Conservation (phyloP, 2,113 vertebrate genomes). For the Xyrauchen texanus region DNA sequence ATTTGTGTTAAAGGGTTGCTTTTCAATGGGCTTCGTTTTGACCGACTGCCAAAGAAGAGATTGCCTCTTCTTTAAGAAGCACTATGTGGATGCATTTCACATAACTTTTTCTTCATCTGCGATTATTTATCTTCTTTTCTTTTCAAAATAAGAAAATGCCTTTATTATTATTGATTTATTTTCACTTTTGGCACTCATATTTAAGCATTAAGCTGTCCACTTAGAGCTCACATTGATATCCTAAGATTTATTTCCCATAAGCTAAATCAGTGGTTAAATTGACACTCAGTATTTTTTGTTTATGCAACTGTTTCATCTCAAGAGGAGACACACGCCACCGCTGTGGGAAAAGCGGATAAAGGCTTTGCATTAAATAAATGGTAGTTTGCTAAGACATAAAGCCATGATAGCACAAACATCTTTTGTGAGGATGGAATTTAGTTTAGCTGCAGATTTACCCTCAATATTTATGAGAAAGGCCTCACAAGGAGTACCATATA, state of each 20-base stretch:
- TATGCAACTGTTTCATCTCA: constrained; percentile 64
- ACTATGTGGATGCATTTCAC: constrained; percentile 52
- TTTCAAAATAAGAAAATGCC: constrained; percentile 67
- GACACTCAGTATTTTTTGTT: constrained; percentile 73
- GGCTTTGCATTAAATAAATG: constrained; percentile 71
- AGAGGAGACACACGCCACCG: constrained; percentile 66
- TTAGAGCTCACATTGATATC: constrained; percentile 42
- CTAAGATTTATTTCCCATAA: constrained; percentile 69
- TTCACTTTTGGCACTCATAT: constrained; percentile 66
- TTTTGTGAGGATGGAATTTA: constrained; percentile 68
- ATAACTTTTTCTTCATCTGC: constrained; percentile 59
- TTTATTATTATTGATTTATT: constrained; percentile 37
- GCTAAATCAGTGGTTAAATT: constrained; percentile 72
- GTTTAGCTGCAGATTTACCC: constrained; percentile 62
- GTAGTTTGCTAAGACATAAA: constrained; percentile 71
- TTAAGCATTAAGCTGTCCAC: constrained; percentile 71
- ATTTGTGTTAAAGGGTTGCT: constrained; percentile 32
- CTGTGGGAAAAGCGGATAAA: constrained; percentile 66
- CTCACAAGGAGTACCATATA: not conserved
- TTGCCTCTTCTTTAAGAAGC: constrained; percentile 52
- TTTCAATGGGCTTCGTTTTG: constrained; percentile 1
- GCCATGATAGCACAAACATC: constrained; percentile 64
- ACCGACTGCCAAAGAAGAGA: constrained; percentile 49
- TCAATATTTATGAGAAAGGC: constrained; percentile 17
- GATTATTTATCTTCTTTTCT: constrained; percentile 72